Evolutionary conservation across 2,888 invertebrate genomes (phyloP), one percentile per base, ranked within the genome.

Genomic region (Caenorhabditis auriculariae): DNA sequence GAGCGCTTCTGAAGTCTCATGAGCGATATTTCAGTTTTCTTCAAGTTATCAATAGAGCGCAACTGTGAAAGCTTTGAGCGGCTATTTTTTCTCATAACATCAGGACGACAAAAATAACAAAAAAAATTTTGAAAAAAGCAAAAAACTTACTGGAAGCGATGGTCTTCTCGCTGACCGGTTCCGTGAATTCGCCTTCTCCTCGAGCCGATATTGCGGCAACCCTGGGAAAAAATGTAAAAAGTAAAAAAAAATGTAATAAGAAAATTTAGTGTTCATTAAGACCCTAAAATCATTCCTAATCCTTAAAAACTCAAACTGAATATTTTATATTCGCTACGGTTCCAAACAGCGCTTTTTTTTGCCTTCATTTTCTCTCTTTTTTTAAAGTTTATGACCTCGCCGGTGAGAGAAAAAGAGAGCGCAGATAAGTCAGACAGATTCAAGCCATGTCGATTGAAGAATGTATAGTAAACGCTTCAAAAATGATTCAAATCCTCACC

Each of bases 161-260:
- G 50, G 96, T 96, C 85, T 91, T 88, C 76, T 92, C 91, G 71
- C 91, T 90, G 72, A 93, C 90, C 15, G 92, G 91, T 37, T 93
- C 91, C 17, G 94, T 94, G 53, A 92, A 91, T 29, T 93, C 93
- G 17, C 95, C 95, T 84, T 93, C 94, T 12, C 95, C 96, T 68
- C 90, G 86, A 79, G 90, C 89, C 17, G 93, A 93, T 72, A 91
- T 87, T 57, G 95, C 96, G 15, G 94, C 93, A 76, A 98, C 86
- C 91, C 94, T 93, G 80, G 95, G 90, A 85, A 91, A 91, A 86
- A 39, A 23, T 26, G 38, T 42, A 23, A n/a, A 32, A 32, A 32
- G n/a, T n/a, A n/a, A n/a, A n/a, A n/a, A n/a, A n/a, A n/a, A n/a
- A n/a, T n/a, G n/a, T n/a, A n/a, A n/a, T n/a, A n/a, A n/a, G n/a